These are phyloP conservation scores for Ataeniobius toweri DNA, from an alignment of 2,797 vertebrate genomes.

Conservation along the genomic window DNA sequence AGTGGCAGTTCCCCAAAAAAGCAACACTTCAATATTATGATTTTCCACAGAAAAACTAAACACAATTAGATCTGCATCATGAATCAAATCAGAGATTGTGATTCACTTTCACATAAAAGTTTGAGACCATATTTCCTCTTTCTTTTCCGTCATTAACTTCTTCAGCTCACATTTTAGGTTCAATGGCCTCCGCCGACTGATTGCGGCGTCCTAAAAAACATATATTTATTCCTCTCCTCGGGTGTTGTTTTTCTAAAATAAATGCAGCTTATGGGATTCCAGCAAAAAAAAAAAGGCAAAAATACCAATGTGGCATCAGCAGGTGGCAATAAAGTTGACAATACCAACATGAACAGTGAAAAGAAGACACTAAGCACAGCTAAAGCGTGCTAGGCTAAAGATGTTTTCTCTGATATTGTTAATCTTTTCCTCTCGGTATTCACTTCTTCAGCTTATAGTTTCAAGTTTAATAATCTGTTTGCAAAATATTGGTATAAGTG, in stretches of 20 bases:
- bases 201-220: neutral
- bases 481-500: neutral
- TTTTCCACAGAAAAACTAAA: neutral
- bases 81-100: neutral
- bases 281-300: neutral
- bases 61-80: no score
- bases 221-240: neutral
- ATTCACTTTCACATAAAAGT: neutral
- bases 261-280: neutral
- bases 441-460: neutral
- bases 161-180: neutral
- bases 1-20: neutral
- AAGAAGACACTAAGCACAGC: neutral
- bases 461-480: neutral
- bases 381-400: no score
- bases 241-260: no score
- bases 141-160: neutral
- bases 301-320: neutral
- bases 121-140: neutral
- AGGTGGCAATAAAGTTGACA: neutral
- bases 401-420: no score
- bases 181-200: neutral
- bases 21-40: neutral
- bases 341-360: neutral
- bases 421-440: no score